A percentile compares a stretch with the other conserved stretches of the same genome.
Evolutionary conservation across 2,113 vertebrate species (phyloP).

Genomic region (Misgurnus anguillicaudatus): DNA sequence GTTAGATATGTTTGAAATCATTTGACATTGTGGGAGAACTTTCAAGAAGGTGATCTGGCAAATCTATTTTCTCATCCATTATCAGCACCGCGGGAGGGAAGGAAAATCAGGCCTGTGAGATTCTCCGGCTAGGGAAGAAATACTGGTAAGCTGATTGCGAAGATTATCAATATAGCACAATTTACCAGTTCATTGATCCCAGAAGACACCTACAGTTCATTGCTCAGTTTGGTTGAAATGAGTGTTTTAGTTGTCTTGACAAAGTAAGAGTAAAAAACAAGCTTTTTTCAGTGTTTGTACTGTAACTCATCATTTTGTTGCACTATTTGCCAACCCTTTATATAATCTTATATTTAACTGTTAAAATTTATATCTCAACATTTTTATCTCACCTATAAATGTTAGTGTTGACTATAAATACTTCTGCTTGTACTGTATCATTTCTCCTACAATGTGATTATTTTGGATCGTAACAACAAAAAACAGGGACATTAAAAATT

Average conservation of each 20-base stretch:
- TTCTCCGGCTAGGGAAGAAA: not conserved
- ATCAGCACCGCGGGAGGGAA: constrained; percentile 2
- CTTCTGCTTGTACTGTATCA: too few species aligned
- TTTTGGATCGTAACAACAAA: too few species aligned
- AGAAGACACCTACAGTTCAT: not conserved
- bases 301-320: too few species aligned
- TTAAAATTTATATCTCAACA: too few species aligned
- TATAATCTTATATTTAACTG: too few species aligned
- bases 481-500: too few species aligned
- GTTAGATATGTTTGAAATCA: constrained; percentile 14
- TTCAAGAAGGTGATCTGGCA: not conserved
- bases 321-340: too few species aligned
- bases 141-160: not conserved
- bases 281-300: too few species aligned
- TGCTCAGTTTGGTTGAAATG: not conserved
- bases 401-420: too few species aligned
- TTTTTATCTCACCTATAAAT: too few species aligned
- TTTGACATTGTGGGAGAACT: constrained; percentile 3
- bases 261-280: too few species aligned
- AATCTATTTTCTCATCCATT: constrained; percentile 24
- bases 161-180: constrained; percentile 1
- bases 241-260: not conserved
- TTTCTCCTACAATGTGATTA: too few species aligned
- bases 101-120: not conserved
- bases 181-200: constrained; percentile 22